Evolutionary conservation across 2,113 vertebrate species (phyloP), one percentile per base, ranked within the genome.

Genomic region (Heterotis niloticus): DNA sequence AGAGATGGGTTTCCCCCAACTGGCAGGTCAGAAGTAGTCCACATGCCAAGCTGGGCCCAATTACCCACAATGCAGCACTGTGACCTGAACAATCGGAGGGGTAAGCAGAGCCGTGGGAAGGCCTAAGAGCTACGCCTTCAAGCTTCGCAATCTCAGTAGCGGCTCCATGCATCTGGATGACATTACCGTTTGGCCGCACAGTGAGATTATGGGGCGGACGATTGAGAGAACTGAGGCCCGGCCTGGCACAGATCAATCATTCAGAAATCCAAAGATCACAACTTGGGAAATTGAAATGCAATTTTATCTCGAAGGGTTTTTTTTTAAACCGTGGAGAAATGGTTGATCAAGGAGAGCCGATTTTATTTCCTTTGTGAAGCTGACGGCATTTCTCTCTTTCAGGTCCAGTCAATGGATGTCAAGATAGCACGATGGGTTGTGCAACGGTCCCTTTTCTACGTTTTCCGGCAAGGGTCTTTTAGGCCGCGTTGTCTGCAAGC

Each of bases 101-200:
- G 73, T 79, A 70, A 78, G 62, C 70, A 70, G 59, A 64, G 59
- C 70, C 69, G 60, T 71, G 57, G 79, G 77, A 77, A 75, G 66
- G n/a, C 70, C 66, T 71, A 44, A 57, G 59, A 79, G 78, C 52
- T 73, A 34, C 75, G 34, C 64, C 62, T 23, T 60, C 64, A 28
- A 64, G 51, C 64, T 51, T 44, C 64, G 64, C 80, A 80, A 80
- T 80, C 66, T 79, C 57, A 79, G 69, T 26, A 74, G 78, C 24
- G 69, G 80, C 59, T 76, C 44, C 59, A 68, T 81, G 81, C 77
- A 84, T 84, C 81, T 81, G 83, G 75, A 78, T 69, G 72, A 62
- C 57, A 83, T 86, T 84, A 84, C 59, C 65, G 20, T 69, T 71
- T 84, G 44, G 66, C 78, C 74, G 77, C 44, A 52, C 51, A 67